phyloP scores from a whole-genome alignment of 2,797 vertebrate species.

The Melanotaenia boesemani region DNA sequence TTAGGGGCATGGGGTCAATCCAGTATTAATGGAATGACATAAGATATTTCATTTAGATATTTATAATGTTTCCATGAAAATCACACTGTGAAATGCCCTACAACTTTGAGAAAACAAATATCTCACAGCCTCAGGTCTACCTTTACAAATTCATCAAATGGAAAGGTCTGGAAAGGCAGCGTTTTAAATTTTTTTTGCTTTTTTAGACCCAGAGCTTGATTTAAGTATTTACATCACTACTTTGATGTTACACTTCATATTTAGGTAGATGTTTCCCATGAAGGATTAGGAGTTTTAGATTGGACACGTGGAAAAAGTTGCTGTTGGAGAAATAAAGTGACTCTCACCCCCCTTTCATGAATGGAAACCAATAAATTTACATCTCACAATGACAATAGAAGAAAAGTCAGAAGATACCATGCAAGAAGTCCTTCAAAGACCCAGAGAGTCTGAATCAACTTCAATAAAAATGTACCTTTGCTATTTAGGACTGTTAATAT shows the following conservation, averaged over 20 bases:
- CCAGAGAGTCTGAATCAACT: neutral
- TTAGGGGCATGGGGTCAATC: neutral
- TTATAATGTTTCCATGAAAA: neutral
- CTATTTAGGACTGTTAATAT: too few relatives aligned
- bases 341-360: too few relatives aligned
- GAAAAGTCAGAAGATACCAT: neutral
- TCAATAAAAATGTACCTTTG: neutral
- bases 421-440: neutral
- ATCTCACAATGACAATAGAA: neutral
- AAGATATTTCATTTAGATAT: neutral
- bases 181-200: neutral
- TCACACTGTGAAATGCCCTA: neutral
- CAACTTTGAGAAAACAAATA: neutral
- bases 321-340: too few relatives aligned
- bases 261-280: too few relatives aligned
- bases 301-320: too few relatives aligned
- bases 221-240: neutral
- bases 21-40: neutral
- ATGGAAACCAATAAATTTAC: too few relatives aligned
- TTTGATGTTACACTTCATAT: neutral
- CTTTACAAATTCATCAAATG: neutral
- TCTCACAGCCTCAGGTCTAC: neutral
- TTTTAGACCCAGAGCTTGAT: neutral
- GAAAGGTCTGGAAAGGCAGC: neutral
- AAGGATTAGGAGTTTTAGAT: too few relatives aligned